Base-by-base conservation (phyloP, 2,113 vertebrate genomes). In the Rhinolophus ferrumequinum region DNA sequence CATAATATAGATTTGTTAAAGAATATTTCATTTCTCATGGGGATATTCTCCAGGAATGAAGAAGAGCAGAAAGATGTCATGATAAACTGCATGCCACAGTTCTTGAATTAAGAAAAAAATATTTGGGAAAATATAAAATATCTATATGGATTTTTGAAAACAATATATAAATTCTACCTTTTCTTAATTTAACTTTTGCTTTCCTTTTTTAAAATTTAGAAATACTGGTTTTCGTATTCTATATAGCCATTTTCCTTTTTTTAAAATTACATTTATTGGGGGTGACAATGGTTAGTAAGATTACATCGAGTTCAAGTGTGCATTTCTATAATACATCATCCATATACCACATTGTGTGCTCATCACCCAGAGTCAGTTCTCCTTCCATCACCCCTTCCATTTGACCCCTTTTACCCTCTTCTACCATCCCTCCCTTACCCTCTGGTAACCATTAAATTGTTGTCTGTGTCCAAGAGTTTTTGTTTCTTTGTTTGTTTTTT, bases 141-240 rank as follows among this genome's bases (percentile, higher is more conserved):
- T 14, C 72, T 91, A 15, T 9, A n/a, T 47, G n/a, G 52, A 93
- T 44, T 77, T 95, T 96, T 81, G 5, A 88, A 85, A 81, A 76
- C 14, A 88, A 80, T 90, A 79, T 28, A 8, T 84, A 90, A 60
- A 33, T 76, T 81, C 44, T 58, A 83, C 2, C 38, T 90, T 58
- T 94, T 88, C 92, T 95, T 24, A 87, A 26, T 81, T 90, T 90
- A 96, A 58, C 28, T 11, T 85, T 70, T 97, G 52, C 21, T 85
- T 94, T 67, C 8, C 6, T 50, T 83, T 83, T 94, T 88, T 96
- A 28, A 87, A 94, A 76, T 85, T 96, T 85, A 75, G 30, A 82
- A 81, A 81, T 93, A 93, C 30, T 93, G 93, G n/a, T 79, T 85
- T 88, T 90, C 47, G 60, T 30, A 60, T 95, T 96, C 90, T 52